Evolutionary conservation across 2,797 vertebrate genomes (phyloP), one percentile per base, ranked within the genome.

Genomic region (Esox masquinongy): DNA sequence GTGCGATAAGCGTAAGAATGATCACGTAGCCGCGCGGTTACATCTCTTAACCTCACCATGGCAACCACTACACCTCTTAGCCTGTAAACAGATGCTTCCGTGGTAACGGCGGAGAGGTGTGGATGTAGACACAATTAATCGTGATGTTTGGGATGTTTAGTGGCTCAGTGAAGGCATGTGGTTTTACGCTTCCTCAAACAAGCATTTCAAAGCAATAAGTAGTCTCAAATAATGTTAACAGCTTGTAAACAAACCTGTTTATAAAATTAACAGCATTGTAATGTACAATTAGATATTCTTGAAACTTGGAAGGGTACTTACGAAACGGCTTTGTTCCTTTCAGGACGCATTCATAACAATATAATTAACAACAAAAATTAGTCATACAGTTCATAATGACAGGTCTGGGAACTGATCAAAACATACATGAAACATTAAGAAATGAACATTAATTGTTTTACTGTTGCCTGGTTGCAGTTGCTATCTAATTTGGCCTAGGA

Each of bases 1-100:
- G 39, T 95, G 88, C 14, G 89, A 92, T 76, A 92, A 94, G 90
- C 92, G 91, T 93, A 85, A 92, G 94, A 83, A 7, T 5, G 17
- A 22, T 29, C 14, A 5, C 63, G 24, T 31, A 15, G 15, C 31
- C 9, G 15, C 17, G 4, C 64, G 5, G 63, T 34, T 34, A 34
- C 17, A 8, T 17, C 34, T n/a, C 66, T 19, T 64, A 29, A 22
- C 61, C 22, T 8, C 61, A 11, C 39, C 39, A 43, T 43, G 39
- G 39, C 39, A 43, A 43, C 39, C 39, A 43, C 39, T 22, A 24
- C 22, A 2, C 9, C 22, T 64, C 61, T 24, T 29, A 29, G 19
- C 34, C 31, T 17, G 31, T 34, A 17, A 50, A n/a, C 63, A 34
- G 36, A 73, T 49, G 56, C 36, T 11, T 15, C 11, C 15, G 4